Evolutionary conservation across 2,888 invertebrate genomes (phyloP), one percentile per base, ranked within the genome.

Genomic region (Julus scandinavius): DNA sequence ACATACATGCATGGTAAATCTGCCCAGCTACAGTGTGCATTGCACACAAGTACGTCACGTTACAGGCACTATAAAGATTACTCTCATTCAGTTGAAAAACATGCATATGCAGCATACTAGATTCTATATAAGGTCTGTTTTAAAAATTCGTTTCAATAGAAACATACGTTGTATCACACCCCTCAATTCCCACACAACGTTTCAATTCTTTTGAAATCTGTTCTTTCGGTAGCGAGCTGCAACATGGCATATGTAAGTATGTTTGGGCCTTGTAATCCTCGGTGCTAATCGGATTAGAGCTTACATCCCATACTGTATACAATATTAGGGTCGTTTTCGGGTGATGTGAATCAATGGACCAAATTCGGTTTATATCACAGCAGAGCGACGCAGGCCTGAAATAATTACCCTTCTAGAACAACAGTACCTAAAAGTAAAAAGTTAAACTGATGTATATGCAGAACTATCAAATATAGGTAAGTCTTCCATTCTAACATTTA

Each of bases 131-230:
- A 58, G 15, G 49, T 20, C 49, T 20, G n/a, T 63, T 63, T 63
- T 63, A 63, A 63, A 63, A 63, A 63, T 63, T 4, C 20, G 20
- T 63, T 63, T 63, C 63, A 63, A 20, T 20, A 63, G n/a, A n/a
- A 63, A 20, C 63, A 63, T 63, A 63, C 63, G 63, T 63, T 63
- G 20, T 20, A 63, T 63, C 63, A 63, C 63, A 63, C n/a, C 63
- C 63, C 63, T 63, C 63, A 63, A 63, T 63, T 63, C 63, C 63
- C 63, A 63, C 63, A 63, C 20, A 4, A 63, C n/a, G 20, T 63
- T 63, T 63, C 63, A 63, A 63, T 63, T 63, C 63, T 63, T 20
- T 63, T 63, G 63, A 63, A 63, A 63, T 63, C 63, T 63, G 63
- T 63, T 63, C 20, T 63, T 20, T 63, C 6, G 5, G 20, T 63